Base-by-base conservation (phyloP, 2,113 vertebrate species). In the Ibidorhyncha struthersii region DNA sequence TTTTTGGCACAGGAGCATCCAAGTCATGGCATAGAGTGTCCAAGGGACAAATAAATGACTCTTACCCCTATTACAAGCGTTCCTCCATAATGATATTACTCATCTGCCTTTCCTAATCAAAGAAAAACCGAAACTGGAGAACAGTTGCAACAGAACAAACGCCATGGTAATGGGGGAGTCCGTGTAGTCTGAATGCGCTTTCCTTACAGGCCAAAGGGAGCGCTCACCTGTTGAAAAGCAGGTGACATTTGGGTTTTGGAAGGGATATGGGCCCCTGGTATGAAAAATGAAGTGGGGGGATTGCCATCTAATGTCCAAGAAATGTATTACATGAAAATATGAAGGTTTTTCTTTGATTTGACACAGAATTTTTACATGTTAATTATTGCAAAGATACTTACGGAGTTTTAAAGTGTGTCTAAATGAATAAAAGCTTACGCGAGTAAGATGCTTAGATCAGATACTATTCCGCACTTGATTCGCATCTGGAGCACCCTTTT, bases 221-320 rank as follows among this genome's bases (percentile, higher is more conserved):
- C 1, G 3, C 32, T 91, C 53, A 25, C 49, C 40, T 96, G 27
- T 45, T 36, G 73, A 22, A 49, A 82, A 65, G 55, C 41, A 74
- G 89, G 55, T 73, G 74, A 82, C 27, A 23, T 36, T 62, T 12
- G 67, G 59, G 80, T 96, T 96, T 96, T 66, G 74, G 78, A 96
- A 94, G n/a, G 47, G 71, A 62, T 83, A 6, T 53, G 81, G 70
- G 86, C 91, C 92, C 84, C 70, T 81, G 58, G 36, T 87, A 62
- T 91, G 74, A 96, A 86, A 97, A 96, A 93, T 86, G 10, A 66
- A 97, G 97, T 94, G 93, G 96, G 96, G 96, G 97, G 96, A 97
- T 97, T 97, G 97, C 97, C 97, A 97, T 97, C 97, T 97, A 97
- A 97, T 97, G 97, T 96, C 95, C 78, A 3, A 97, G 94, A 88